A percentile compares a stretch with the other conserved stretches of the same genome.
Evolutionary conservation across 1,140 invertebrate genomes (phyloP).

Genomic region (Macrocentrus cingulum): DNA sequence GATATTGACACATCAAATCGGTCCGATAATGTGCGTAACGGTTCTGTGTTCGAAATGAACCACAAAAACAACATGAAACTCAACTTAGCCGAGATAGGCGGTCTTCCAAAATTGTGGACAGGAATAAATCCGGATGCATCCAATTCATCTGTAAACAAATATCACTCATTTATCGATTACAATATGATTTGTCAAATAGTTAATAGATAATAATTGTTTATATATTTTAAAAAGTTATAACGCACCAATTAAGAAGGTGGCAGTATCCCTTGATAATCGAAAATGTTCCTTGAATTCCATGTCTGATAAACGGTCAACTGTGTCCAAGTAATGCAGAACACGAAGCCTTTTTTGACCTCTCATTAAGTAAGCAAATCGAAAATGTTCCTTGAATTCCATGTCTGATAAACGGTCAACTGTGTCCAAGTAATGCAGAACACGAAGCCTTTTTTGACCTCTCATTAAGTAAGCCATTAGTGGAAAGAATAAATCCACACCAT

Average conservation of each 20-base stretch:
- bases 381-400: too few species aligned
- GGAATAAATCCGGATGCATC: neutral
- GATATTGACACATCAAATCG: slow-evolving; percentile 22
- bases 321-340: too few species aligned
- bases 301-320: too few species aligned
- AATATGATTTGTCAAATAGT: too few species aligned
- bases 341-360: too few species aligned
- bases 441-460: too few species aligned
- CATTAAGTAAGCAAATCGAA: too few species aligned
- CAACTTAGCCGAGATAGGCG: slow-evolving; percentile 16
- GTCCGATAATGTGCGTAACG: slow-evolving; percentile 27
- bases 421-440: too few species aligned
- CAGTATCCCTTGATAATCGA: slow-evolving; percentile 2
- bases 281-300: slow-evolving; percentile 10
- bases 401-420: too few species aligned
- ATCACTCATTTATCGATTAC: too few species aligned
- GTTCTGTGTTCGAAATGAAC: slow-evolving; percentile 28
- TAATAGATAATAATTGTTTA: neutral
- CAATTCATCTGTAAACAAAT: slow-evolving; percentile 5
- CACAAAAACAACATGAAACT: slow-evolving; percentile 25
- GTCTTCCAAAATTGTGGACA: slow-evolving; percentile 1
- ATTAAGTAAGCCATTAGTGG: too few species aligned
- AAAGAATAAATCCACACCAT: too few species aligned
- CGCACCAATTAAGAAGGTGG: neutral
- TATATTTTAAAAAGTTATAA: neutral